A percentile compares a stretch with the other conserved stretches of the same genome.
These are phyloP conservation scores for Iselma pallidipennis DNA, from an alignment of 2,888 invertebrate genomes.

Conservation along the genomic window DNA sequence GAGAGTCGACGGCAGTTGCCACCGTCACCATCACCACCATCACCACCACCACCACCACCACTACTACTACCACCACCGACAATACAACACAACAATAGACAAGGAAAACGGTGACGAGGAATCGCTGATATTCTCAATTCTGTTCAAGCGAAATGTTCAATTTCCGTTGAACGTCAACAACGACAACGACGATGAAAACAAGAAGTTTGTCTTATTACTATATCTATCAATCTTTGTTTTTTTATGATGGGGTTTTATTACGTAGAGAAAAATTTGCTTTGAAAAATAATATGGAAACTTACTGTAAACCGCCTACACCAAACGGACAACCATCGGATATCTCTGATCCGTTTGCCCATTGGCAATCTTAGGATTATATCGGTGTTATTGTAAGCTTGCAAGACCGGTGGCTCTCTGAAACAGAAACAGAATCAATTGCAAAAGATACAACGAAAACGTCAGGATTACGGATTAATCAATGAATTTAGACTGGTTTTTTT, in stretches of 20 bases:
- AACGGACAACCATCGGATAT: conserved; percentile 89
- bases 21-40: too few species aligned
- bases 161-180: not conserved
- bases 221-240: too few species aligned
- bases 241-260: too few species aligned
- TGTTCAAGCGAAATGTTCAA: not conserved
- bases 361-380: conserved; percentile 85
- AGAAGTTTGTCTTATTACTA: too few species aligned
- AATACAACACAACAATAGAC: too few species aligned
- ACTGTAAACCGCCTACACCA: conserved; percentile 92
- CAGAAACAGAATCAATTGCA: conserved; percentile 43
- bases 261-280: too few species aligned
- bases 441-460: too few species aligned
- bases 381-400: conserved; percentile 73
- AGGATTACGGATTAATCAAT: not conserved
- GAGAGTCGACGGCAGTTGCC: conserved; percentile 30
- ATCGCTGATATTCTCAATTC: too few species aligned
- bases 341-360: conserved; percentile 79
- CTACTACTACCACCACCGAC: not conserved
- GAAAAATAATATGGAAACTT: conserved; percentile 52
- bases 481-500: not conserved
- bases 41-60: too few species aligned
- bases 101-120: too few species aligned
- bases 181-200: not conserved
- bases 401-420: conserved; percentile 79